phyloP scores from a whole-genome alignment of 37 sponge, comb jelly and placozoan species.

The Haliclona indistincta region DNA sequence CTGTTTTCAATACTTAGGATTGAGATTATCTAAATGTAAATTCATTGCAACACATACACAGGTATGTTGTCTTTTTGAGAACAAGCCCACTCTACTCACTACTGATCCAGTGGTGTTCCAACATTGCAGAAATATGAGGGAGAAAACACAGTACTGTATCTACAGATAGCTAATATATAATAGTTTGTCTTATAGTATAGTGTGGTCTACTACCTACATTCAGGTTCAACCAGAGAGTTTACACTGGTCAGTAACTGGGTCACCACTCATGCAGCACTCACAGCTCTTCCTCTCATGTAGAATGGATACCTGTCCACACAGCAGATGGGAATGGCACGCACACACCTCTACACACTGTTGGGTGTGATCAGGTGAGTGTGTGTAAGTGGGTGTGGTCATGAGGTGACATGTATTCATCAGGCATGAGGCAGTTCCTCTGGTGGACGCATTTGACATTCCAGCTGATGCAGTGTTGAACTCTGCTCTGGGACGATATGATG shows the following conservation, averaged over 20 bases:
- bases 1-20: conserved; percentile 67
- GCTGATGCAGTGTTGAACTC: conserved; percentile 82
- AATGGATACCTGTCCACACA: conserved; percentile 48
- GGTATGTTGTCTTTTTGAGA: conserved; percentile 80
- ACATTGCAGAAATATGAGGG: conserved; percentile 83
- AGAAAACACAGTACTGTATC: conserved; percentile 90
- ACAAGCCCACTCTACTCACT: conserved; percentile 92
- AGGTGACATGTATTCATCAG: conserved; percentile 33
- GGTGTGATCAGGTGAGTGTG: too few species aligned
- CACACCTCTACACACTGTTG: too few species aligned
- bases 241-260: conserved; percentile 52
- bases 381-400: too few species aligned
- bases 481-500: conserved; percentile 89
- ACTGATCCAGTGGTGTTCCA: conserved; percentile 88
- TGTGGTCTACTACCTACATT: too few species aligned
- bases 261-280: too few species aligned
- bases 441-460: conserved; percentile 93
- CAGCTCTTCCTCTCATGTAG: conserved; percentile 11
- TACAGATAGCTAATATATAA: conserved; percentile 86
- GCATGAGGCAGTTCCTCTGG: conserved; percentile 84
- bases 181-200: conserved; percentile 39
- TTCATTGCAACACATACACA: too few species aligned
- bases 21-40: not conserved
- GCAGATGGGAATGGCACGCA: conserved; percentile 11
- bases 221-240: conserved; percentile 64